Conservation (phyloP, 37 sponge, comb jelly and placozoan genomes). For the Dysidea cf. avara region DNA sequence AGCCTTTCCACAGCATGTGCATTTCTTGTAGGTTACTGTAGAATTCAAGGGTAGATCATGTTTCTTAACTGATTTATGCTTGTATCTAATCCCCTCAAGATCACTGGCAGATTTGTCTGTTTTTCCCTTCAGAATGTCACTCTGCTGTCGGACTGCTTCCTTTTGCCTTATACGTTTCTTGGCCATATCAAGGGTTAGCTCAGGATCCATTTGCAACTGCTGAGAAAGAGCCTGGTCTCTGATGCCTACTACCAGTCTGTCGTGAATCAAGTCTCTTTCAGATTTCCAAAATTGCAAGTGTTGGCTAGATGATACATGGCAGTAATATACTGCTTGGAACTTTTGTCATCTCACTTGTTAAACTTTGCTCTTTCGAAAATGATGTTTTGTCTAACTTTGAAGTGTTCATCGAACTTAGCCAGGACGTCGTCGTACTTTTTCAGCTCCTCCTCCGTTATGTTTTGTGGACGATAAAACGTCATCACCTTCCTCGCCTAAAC, state of each 20-base stretch:
- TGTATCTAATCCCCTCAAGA: too few relatives aligned
- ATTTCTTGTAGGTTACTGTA: not conserved
- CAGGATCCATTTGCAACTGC: slow-evolving; percentile 5
- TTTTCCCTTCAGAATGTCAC: too few relatives aligned
- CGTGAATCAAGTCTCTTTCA: slow-evolving; percentile 7
- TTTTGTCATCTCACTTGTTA: not conserved
- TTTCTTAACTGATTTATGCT: too few relatives aligned
- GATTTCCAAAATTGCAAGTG: not conserved
- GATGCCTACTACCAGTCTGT: not conserved
- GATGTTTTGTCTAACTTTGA: too few relatives aligned
- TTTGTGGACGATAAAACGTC: too few relatives aligned
- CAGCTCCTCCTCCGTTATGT: not conserved
- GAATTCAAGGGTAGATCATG: too few relatives aligned
- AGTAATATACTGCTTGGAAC: too few relatives aligned
- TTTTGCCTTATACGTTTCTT: not conserved
- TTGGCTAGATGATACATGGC: not conserved
- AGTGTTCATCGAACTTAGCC: too few relatives aligned
- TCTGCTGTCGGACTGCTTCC: slow-evolving; percentile 2
- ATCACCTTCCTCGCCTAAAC: too few relatives aligned
- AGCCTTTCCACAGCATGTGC: slow-evolving; percentile 6
- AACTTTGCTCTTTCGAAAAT: too few relatives aligned
- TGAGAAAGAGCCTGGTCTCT: not conserved
- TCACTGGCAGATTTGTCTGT: not conserved
- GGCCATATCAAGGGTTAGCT: slow-evolving; percentile 5
- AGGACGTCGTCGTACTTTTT: not conserved